Percentiles rank a stretch among this genome's conserved stretches.
Evolutionary conservation across 2,888 invertebrate genomes (phyloP).

Genomic region (Rotaria sp.): DNA sequence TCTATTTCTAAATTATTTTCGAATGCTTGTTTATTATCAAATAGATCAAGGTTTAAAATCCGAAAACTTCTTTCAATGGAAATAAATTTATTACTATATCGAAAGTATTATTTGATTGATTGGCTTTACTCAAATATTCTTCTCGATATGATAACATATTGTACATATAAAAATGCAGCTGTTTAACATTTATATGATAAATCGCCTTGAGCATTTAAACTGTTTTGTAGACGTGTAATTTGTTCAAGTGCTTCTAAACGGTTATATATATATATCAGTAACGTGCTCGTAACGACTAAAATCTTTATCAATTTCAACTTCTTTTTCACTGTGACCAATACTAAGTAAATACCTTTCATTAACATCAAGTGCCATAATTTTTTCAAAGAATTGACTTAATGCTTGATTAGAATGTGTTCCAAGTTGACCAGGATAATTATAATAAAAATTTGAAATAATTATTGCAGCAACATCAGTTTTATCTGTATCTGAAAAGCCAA

Average conservation of each 20-base stretch:
- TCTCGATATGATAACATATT: conserved; percentile 86
- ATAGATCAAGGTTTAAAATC: conserved; percentile 86
- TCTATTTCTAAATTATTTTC: conserved; percentile 80
- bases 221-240: conserved; percentile 78
- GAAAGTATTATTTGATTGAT: conserved; percentile 52
- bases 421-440: conserved; percentile 95
- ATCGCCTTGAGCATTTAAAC: conserved; percentile 62
- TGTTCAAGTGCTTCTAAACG: conserved; percentile 77
- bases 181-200: conserved; percentile 84
- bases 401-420: conserved; percentile 99
- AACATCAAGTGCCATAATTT: conserved; percentile 92
- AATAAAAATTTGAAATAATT: conserved; percentile 96
- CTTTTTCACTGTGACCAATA: conserved; percentile 96
- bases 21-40: conserved; percentile 65
- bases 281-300: conserved; percentile 96
- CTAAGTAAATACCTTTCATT: conserved; percentile 92
- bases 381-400: conserved; percentile 95
- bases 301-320: conserved; percentile 95
- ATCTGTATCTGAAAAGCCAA: conserved; percentile 65
- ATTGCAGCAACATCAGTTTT: conserved; percentile 99
- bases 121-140: conserved; percentile 67
- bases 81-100: conserved; percentile 64
- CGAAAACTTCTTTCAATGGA: conserved; percentile 87
- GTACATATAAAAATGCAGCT: conserved; percentile 93
- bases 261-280: conserved; percentile 89